Conservation (phyloP, 1,140 invertebrate genomes). For the Cryptotermes secundus region DNA sequence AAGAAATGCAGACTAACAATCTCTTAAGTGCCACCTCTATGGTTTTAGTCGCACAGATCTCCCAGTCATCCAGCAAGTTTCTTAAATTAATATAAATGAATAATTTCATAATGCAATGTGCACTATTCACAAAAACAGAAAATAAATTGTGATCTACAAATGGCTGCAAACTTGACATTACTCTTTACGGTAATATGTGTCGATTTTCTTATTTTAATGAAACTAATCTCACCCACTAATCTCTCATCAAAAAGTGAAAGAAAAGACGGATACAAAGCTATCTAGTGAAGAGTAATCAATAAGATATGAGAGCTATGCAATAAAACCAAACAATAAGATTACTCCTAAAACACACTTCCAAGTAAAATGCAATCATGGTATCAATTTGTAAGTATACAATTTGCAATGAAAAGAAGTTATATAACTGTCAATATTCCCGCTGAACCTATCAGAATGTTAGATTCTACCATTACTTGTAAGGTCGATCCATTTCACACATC, state of each 20-base stretch:
- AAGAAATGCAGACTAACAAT: conserved; percentile 28
- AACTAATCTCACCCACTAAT: conserved; percentile 10
- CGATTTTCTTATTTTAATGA: neutral
- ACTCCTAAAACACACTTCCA: conserved; percentile 10
- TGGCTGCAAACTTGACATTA: conserved; percentile 27
- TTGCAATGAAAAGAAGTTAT: conserved; percentile 25
- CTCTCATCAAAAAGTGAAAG: neutral
- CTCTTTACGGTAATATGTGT: conserved; percentile 25
- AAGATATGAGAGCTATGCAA: conserved; percentile 16
- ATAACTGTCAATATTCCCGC: conserved; percentile 22
- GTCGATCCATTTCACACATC: conserved; percentile 28
- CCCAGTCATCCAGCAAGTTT: conserved; percentile 21
- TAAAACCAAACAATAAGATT: conserved; percentile 16
- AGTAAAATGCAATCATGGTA: conserved; percentile 16
- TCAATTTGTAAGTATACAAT: neutral
- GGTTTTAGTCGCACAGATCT: conserved; percentile 22
- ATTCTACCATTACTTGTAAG: conserved; percentile 16
- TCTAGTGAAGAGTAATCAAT: neutral
- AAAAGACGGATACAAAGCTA: conserved; percentile 8
- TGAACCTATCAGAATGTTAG: conserved; percentile 26
- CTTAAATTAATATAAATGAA: conserved; percentile 28
- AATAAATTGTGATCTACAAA: conserved; percentile 25
- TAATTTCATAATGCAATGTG: conserved; percentile 25
- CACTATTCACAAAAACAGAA: conserved; percentile 32
- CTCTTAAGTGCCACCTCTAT: conserved; percentile 30